These are phyloP conservation scores for Synergus umbraculus DNA, from an alignment of 2,888 invertebrate genomes.

Conservation along the genomic window DNA sequence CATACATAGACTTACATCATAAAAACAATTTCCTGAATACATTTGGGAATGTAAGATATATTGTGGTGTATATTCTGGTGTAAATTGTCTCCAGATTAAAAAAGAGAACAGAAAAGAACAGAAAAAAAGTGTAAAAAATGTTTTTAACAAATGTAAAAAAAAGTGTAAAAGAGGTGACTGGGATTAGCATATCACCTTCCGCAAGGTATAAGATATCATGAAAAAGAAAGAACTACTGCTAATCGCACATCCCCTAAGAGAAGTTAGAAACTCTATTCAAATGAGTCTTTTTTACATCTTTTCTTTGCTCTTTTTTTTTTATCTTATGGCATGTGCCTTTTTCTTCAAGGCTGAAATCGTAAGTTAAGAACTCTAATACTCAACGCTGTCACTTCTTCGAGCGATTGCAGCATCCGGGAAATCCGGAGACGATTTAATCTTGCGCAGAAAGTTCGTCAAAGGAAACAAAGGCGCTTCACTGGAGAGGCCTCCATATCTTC, in stretches of 20 bases:
- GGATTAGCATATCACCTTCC: background rate
- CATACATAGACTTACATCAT: too few species aligned
- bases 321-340: background rate
- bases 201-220: too few species aligned
- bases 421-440: conserved; percentile 25
- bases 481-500: background rate
- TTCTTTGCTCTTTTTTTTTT: background rate
- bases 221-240: background rate
- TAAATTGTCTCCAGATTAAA: too few species aligned
- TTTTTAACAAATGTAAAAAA: too few species aligned
- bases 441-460: conserved; percentile 6
- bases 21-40: too few species aligned
- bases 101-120: too few species aligned
- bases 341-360: background rate
- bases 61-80: too few species aligned
- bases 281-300: background rate
- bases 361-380: background rate
- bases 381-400: background rate
- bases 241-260: background rate
- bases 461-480: conserved; percentile 14
- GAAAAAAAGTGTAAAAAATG: too few species aligned
- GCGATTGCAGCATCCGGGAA: conserved; percentile 3
- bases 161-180: background rate
- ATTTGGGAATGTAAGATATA: too few species aligned
- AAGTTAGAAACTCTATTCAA: background rate